A percentile compares a stretch with the other conserved stretches of the same genome.
These are phyloP conservation scores for Plagodis dolabraria DNA, from an alignment of 2,888 invertebrate species.

Conservation along the genomic window DNA sequence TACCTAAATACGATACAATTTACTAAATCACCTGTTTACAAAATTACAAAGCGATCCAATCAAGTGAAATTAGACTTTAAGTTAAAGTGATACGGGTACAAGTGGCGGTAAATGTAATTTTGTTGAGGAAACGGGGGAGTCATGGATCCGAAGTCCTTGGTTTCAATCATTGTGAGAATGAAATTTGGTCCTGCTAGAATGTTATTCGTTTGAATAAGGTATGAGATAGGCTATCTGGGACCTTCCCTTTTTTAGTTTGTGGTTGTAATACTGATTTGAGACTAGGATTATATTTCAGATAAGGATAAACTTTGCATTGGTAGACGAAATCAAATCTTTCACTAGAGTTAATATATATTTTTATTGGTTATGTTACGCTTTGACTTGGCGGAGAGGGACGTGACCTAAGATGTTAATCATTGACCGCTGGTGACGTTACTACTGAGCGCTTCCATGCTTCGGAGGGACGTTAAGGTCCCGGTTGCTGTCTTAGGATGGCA, in stretches of 20 bases:
- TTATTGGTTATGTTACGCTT: too few species aligned
- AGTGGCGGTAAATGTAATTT: background rate
- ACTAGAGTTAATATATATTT: too few species aligned
- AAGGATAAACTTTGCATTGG: too few species aligned
- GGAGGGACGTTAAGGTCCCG: too few species aligned
- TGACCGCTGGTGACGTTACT: too few species aligned
- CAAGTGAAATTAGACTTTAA: constrained; percentile 26
- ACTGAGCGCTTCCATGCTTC: too few species aligned
- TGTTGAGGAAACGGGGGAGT: constrained; percentile 3
- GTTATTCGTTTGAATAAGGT: constrained; percentile 33
- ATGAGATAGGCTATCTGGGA: constrained; percentile 20
- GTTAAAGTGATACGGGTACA: constrained; percentile 10
- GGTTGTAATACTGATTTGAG: constrained; percentile 2
- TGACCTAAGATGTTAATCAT: too few species aligned
- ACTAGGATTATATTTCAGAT: too few species aligned
- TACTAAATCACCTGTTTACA: constrained; percentile 11
- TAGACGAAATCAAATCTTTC: too few species aligned
- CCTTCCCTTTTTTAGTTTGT: constrained; percentile 13
- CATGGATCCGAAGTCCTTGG: constrained; percentile 24
- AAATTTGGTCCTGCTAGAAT: constrained; percentile 37
- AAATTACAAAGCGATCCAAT: constrained; percentile 22
- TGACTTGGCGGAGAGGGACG: too few species aligned
- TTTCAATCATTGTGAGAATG: constrained; percentile 40
- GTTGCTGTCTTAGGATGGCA: too few species aligned
- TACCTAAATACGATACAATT: constrained; percentile 28